phyloP scores from a whole-genome alignment of 2,797 vertebrate genomes.

The Leptatherina wallacei region DNA sequence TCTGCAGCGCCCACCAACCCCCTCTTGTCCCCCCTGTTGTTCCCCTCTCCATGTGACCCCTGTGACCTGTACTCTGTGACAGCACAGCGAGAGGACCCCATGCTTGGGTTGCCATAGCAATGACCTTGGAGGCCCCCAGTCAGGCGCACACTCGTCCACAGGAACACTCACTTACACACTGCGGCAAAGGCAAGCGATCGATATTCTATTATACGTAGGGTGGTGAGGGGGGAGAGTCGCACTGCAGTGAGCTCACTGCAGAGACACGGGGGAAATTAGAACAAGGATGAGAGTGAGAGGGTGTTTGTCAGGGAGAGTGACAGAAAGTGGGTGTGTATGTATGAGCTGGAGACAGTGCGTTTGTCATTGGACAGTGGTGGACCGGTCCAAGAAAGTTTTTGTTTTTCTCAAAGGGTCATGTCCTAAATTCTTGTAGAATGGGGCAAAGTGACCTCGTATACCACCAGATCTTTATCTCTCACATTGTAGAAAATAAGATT shows the following conservation, averaged over 20 bases:
- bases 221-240: conserved; percentile 67
- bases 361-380: conserved; percentile 56
- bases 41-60: conserved; percentile 70
- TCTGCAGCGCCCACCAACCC: conserved; percentile 59
- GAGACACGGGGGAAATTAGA: conserved; percentile 78
- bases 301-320: conserved; percentile 70
- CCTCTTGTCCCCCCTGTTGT: conserved; percentile 47
- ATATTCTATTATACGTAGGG: conserved; percentile 87
- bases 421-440: conserved; percentile 24
- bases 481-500: conserved; percentile 9
- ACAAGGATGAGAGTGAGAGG: conserved; percentile 60
- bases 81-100: conserved; percentile 72
- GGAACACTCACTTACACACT: conserved; percentile 75
- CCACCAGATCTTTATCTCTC: neutral
- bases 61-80: conserved; percentile 76
- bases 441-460: conserved; percentile 36
- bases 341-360: conserved; percentile 38
- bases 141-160: conserved; percentile 53
- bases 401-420: conserved; percentile 17
- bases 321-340: conserved; percentile 57
- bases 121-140: conserved; percentile 84
- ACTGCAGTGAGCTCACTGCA: conserved; percentile 82
- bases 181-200: conserved; percentile 84
- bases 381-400: conserved; percentile 46
- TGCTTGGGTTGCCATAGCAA: conserved; percentile 83